Base-by-base conservation (phyloP, 2,888 invertebrate species). In the Rhopalosiphum nymphaeae region DNA sequence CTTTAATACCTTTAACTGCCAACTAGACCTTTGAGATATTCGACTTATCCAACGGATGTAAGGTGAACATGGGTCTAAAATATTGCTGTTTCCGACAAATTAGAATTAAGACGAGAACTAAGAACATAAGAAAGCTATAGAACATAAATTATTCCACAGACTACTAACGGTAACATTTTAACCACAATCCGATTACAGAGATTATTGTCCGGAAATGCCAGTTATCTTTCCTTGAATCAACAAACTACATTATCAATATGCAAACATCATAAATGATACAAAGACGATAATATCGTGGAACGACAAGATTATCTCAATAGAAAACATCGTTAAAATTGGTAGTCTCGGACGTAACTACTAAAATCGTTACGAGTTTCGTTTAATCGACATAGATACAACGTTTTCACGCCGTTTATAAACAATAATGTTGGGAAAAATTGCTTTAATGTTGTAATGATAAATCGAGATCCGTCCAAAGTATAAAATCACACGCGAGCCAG, bases 171-270 rank as follows among this genome's bases (percentile, higher is more conserved):
- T 89, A 56, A 89, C 26, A 57, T 56, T 46, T 46, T n/a, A 49
- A 78, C 91, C 49, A 29, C 61, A 57, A 91, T 78, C 78, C 91
- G 78, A 78, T 91, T 78, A 53, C 53, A 49, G 25, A 53, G 78
- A 91, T 78, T 78, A 53, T 91, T 53, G 16, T 42, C 49, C 7
- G 29, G 53, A 91, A 91, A 91, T 13, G 26, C 16, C 78, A 36
- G 78, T 53, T 91, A 78, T 91, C 26, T 42, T 53, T 36, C 49
- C 36, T 36, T 7, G 78, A 42, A 78, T 53, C 78, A 25, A 46
- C 26, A 29, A 26, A 57, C n/a, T 26, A 29, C 44, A 57, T 89
- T 44, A 57, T 44, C 29, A 57, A 44, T 44, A 89, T 29, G 89
- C 89, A 44, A 29, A 89, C 56, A 57, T 89, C 57, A 44, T 44